A percentile compares a stretch with the other conserved stretches of the same genome.
These are phyloP conservation scores for Oryzias woworae DNA, from an alignment of 2,113 vertebrate genomes.

Conservation along the genomic window DNA sequence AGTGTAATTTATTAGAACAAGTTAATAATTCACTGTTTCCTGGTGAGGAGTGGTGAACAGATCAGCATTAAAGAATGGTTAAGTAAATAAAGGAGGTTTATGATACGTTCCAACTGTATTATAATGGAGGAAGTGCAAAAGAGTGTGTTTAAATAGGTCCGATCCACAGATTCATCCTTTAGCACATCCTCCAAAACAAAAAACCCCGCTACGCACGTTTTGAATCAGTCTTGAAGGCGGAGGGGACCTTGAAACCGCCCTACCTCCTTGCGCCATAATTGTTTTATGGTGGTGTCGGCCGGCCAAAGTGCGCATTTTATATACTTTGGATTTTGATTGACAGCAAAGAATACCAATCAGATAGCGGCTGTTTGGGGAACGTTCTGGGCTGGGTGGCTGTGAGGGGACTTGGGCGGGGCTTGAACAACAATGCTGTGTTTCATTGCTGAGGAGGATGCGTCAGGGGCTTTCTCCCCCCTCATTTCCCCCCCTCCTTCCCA, in stretches of 20 bases:
- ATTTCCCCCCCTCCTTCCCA: constrained; percentile 68
- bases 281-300: constrained; percentile 87
- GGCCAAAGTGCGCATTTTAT: constrained; percentile 76
- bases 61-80: background rate
- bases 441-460: constrained; percentile 83
- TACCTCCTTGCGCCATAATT: constrained; percentile 85
- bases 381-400: constrained; percentile 47
- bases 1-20: background rate
- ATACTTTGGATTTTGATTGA: constrained; percentile 76
- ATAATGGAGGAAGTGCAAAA: constrained; percentile 60
- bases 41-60: constrained; percentile 5
- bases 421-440: constrained; percentile 90
- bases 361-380: background rate
- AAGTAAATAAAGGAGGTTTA: too few species aligned
- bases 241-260: constrained; percentile 87
- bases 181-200: constrained; percentile 56
- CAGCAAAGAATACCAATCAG: constrained; percentile 72
- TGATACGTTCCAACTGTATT: too few species aligned
- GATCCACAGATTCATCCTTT: constrained; percentile 26
- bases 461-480: constrained; percentile 70
- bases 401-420: constrained; percentile 67
- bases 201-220: constrained; percentile 74
- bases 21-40: constrained; percentile 13
- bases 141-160: constrained; percentile 74
- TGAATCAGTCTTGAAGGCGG: constrained; percentile 79